phyloP scores from a whole-genome alignment of 2,113 vertebrate species.

The Malurus alboscapulatus region DNA sequence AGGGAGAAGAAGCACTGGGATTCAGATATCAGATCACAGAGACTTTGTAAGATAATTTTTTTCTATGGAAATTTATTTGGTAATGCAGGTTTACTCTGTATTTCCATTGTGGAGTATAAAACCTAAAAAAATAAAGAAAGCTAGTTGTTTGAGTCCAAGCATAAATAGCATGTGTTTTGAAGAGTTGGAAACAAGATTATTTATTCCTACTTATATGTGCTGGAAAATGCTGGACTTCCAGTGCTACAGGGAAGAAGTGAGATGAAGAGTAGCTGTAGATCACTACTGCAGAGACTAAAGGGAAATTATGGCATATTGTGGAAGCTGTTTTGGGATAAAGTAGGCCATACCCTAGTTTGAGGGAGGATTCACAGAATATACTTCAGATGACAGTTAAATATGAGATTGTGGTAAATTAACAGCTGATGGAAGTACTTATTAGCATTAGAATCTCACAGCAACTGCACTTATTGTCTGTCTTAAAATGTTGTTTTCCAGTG shows the following conservation, averaged over 20 bases:
- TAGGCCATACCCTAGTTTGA: neutral
- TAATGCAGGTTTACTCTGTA: neutral
- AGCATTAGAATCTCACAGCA: neutral
- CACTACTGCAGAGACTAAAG: neutral
- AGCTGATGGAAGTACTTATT: neutral
- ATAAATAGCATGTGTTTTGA: neutral
- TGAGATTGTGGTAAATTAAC: neutral
- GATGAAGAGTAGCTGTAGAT: neutral
- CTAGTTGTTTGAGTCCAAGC: neutral
- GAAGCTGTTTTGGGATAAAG: neutral
- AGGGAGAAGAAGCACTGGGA: neutral
- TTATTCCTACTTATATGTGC: neutral
- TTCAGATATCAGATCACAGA: neutral
- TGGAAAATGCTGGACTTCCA: neutral
- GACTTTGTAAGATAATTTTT: neutral
- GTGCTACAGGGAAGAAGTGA: neutral
- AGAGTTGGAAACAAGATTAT: neutral
- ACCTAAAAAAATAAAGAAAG: neutral
- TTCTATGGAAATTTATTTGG: neutral
- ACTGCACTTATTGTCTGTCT: neutral
- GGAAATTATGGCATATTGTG: neutral
- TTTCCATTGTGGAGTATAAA: neutral
- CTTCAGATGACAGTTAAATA: neutral
- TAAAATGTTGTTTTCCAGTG: neutral
- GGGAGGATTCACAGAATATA: neutral